These are phyloP conservation scores for Bolinopsis microptera DNA, from an alignment of 37 sponge, comb jelly and placozoan species.

Conservation along the genomic window DNA sequence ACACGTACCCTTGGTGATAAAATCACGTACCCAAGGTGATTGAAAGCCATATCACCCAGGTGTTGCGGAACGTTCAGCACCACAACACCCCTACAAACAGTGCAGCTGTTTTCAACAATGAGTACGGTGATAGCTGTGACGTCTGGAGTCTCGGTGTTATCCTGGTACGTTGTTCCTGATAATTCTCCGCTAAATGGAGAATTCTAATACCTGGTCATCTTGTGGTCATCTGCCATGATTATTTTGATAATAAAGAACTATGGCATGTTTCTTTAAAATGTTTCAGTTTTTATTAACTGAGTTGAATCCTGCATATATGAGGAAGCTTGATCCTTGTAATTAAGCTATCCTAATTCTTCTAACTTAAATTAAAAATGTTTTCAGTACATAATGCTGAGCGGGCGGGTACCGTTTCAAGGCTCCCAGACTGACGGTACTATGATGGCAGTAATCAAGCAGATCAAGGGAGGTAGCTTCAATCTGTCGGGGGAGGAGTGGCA, in stretches of 20 bases:
- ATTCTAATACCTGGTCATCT: no score
- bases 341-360: no score
- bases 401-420: conserved; percentile 87
- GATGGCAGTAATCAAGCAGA: conserved; percentile 74
- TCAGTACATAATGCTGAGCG: conserved; percentile 90
- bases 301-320: no score
- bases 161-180: conserved; percentile 84
- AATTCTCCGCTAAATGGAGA: no score
- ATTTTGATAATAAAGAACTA: no score
- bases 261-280: no score
- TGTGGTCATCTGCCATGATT: no score
- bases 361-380: no score
- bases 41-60: background rate
- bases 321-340: no score
- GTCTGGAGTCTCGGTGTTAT: conserved; percentile 98
- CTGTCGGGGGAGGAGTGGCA: conserved; percentile 78
- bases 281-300: no score
- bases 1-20: background rate
- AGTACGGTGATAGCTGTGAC: conserved; percentile 91
- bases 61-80: conserved; percentile 8
- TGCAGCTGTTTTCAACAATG: conserved; percentile 67
- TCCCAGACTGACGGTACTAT: conserved; percentile 52
- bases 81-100: conserved; percentile 19
- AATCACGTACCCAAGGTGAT: background rate
- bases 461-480: conserved; percentile 74